A percentile compares a stretch with the other conserved stretches of the same genome.
These are phyloP conservation scores for Hypotaenidia okinawae DNA, from an alignment of 2,797 vertebrate species.

Conservation along the genomic window DNA sequence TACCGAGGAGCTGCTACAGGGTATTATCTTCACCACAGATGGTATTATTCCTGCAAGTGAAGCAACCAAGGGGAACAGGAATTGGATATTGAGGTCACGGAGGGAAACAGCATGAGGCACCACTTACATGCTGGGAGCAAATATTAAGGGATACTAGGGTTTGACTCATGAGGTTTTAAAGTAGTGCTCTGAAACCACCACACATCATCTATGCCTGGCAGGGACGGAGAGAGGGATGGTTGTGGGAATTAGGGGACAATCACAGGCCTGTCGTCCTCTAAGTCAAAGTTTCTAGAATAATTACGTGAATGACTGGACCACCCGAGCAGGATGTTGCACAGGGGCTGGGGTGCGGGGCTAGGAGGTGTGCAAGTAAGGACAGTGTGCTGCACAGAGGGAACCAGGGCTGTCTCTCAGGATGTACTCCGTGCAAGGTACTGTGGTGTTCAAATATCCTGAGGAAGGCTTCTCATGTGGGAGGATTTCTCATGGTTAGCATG, in stretches of 20 bases:
- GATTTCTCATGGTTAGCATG: not conserved
- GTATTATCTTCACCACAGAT: slow-evolving; percentile 46
- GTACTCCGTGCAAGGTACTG: not conserved
- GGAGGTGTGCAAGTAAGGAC: not conserved
- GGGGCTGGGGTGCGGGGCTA: not conserved
- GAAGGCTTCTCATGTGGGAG: not conserved
- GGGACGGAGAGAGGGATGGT: not conserved
- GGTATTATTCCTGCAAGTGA: slow-evolving; percentile 46
- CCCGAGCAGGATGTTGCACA: not conserved
- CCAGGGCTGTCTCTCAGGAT: not conserved
- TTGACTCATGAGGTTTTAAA: slow-evolving; percentile 45
- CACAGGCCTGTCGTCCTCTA: rapidly evolving
- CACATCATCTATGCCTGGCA: slow-evolving; percentile 16
- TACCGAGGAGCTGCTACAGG: slow-evolving; percentile 4
- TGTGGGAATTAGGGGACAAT: not conserved
- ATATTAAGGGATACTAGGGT: slow-evolving; percentile 54
- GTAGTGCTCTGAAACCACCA: slow-evolving; percentile 35
- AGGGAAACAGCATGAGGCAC: slow-evolving; percentile 37
- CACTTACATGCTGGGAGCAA: slow-evolving; percentile 56
- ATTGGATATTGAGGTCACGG: slow-evolving; percentile 60
- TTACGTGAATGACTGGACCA: not conserved
- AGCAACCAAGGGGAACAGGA: slow-evolving; percentile 44
- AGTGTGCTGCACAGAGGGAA: not conserved
- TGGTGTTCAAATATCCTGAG: not conserved
- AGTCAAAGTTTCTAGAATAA: not conserved